Conservation (phyloP, 2,113 vertebrate genomes). For the Brachyhypopomus occidentalis region DNA sequence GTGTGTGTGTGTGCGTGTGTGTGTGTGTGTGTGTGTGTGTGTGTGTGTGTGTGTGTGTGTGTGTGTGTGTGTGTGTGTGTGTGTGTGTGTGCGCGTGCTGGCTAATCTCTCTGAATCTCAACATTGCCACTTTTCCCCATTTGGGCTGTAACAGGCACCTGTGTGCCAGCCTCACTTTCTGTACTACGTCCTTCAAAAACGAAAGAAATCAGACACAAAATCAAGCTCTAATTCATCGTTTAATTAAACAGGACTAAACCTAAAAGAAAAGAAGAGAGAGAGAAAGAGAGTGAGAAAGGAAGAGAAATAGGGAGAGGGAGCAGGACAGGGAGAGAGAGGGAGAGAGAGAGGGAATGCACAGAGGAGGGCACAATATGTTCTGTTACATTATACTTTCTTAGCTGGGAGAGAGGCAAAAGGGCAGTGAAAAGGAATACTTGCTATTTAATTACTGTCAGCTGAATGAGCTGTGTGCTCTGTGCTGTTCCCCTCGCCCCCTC, state of each 20-base stretch:
- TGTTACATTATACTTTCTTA: slow-evolving; percentile 71
- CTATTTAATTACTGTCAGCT: slow-evolving; percentile 80
- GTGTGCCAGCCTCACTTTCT: not conserved
- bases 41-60: slow-evolving; percentile 12
- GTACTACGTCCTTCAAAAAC: slow-evolving; percentile 26
- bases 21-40: slow-evolving; percentile 1
- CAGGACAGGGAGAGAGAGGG: not conserved
- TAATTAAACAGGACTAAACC: slow-evolving; percentile 55
- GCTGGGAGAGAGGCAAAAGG: slow-evolving; percentile 61
- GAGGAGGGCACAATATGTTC: slow-evolving; percentile 70
- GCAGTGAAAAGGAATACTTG: slow-evolving; percentile 67
- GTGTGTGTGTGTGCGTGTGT: slow-evolving; percentile 14
- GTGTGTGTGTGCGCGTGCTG: slow-evolving; percentile 5
- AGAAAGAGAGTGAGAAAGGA: not conserved
- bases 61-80: slow-evolving; percentile 24
- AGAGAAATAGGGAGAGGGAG: not conserved
- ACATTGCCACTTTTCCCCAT: not conserved
- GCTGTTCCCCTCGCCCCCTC: slow-evolving; percentile 64
- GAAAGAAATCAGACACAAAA: slow-evolving; percentile 32
- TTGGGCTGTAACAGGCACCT: slow-evolving; percentile 4
- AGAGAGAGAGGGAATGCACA: slow-evolving; percentile 33
- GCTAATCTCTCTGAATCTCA: not conserved
- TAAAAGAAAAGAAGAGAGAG: slow-evolving; percentile 57
- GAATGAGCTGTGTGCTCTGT: slow-evolving; percentile 71
- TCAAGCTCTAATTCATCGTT: slow-evolving; percentile 55